A percentile compares a stretch with the other conserved stretches of the same genome.
These are phyloP conservation scores for Iguana delicatissima DNA, from an alignment of 2,797 vertebrate species.

Conservation along the genomic window DNA sequence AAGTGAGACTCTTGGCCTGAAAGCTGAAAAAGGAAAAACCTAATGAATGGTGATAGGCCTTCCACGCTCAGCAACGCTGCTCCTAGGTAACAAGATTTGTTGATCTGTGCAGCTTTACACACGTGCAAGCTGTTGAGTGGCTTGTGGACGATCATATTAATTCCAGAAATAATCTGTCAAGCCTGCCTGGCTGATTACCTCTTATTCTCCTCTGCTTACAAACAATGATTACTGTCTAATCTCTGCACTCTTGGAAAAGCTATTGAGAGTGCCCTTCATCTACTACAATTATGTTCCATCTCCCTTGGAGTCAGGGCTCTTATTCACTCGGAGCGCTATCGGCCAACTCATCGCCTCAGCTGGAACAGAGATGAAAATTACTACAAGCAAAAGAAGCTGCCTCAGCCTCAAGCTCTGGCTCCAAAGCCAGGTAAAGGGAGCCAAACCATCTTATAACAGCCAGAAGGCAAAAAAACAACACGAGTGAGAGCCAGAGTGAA, in stretches of 20 bases:
- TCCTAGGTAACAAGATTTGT: constrained; percentile 36
- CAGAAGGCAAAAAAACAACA: constrained; percentile 18
- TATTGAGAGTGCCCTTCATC: constrained; percentile 71
- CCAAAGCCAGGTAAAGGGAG: constrained; percentile 54
- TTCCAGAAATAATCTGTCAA: constrained; percentile 69
- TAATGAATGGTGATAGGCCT: too few species aligned
- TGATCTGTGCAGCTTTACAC: constrained; percentile 32
- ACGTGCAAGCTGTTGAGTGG: constrained; percentile 59
- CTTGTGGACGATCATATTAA: constrained; percentile 72
- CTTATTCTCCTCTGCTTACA: constrained; percentile 77
- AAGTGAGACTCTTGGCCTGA: too few species aligned
- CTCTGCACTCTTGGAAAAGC: constrained; percentile 75
- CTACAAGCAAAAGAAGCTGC: constrained; percentile 38
- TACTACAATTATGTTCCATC: constrained; percentile 69
- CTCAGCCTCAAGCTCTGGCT: constrained; percentile 48
- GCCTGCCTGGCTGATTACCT: constrained; percentile 74
- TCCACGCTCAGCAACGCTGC: accelerated
- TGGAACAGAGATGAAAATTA: constrained; percentile 65
- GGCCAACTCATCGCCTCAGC: constrained; percentile 62
- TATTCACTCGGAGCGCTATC: constrained; percentile 68
- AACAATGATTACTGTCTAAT: constrained; percentile 78
- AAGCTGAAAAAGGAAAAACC: too few species aligned
- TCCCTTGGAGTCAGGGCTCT: constrained; percentile 67
- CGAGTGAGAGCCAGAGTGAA: background rate
- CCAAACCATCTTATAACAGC: constrained; percentile 34